Evolutionary conservation across 1,140 invertebrate genomes (phyloP), one percentile per base, ranked within the genome.

Genomic region (Heliconius nattereri): DNA sequence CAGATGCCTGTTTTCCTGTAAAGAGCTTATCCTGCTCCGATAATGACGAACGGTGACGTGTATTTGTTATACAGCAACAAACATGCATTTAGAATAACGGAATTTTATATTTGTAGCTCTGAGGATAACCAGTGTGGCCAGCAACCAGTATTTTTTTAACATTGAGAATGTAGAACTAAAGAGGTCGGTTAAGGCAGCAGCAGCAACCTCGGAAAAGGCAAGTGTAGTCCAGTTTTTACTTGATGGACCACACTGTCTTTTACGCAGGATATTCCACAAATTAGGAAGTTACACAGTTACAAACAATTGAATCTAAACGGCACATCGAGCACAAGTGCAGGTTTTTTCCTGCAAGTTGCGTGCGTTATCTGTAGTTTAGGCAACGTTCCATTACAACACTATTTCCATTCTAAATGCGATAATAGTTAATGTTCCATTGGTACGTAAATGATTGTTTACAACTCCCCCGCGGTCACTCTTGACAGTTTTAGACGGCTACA

Each of bases 1-100:
- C 77, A 73, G 23, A 76, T 73, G 37, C 54, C 26, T 60, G 73
- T 83, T 85, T 85, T 83, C 84, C 84, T 83, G 83, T 78, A 79
- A 79, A 74, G 37, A 52, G 72, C 29, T 79, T 78, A 81, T 79
- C 77, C 79, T 80, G 82, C 70, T 37, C 16, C 73, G 78, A 83
- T 83, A 83, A n/a, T 32, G 70, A 54, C 8, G 23, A 23, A 52
- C 32, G 37, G 29, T 54, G 66, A 40, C 37, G 16, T 75, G 20
- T 78, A 45, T 45, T 0, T 45, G 40, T 16, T 45, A 13, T 13
- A 45, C 40, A 45, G 13, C 3, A 45, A 45, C 0, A 45, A 49
- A 60, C 13, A 29, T 40, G 19, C 26, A 70, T 74, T 49, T 74
- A 3, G 29, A n/a, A 60, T 23, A 16, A 45, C 40, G 40, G 7